Evolutionary conservation across 2,113 vertebrate genomes (phyloP), one percentile per base, ranked within the genome.

Genomic region (Clarias magur): DNA sequence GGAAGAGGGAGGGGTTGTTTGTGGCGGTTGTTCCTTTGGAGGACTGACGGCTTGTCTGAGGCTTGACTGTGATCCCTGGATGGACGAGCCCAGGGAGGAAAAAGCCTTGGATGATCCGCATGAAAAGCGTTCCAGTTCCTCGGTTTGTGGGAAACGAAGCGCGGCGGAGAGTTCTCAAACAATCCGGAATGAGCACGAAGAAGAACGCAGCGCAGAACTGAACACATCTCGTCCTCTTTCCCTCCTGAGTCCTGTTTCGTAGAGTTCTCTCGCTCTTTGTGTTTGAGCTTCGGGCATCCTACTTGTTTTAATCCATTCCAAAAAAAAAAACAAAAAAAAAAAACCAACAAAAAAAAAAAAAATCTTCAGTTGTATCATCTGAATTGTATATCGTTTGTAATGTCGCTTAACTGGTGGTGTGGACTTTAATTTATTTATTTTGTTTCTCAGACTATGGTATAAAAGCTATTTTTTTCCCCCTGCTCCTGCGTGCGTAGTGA

Each of bases 181-280:
- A 48, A 72, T 42, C 60, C 82, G 82, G 62, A 88, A 73, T 70
- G 53, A 48, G n/a, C 13, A 56, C 82, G 59, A 85, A 80, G 17
- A 88, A 53, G 89, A 89, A 90, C 86, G 88, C 90, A 87, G 91
- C 90, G 91, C 90, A 88, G 90, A 85, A 89, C 85, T 87, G 93
- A 89, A 93, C 94, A 93, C 93, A 93, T 94, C 93, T 88, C 86
- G 86, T 88, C 82, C 78, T 67, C 85, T 79, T 48, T 85, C 57
- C 65, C 86, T 88, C 85, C 56, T 53, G 82, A 60, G 68, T 80
- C 83, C 19, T 54, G 62, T 53, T 85, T 88, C 2, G 34, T 63
- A 72, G 70, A 60, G 79, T 81, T 87, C 68, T 89, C 73, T 86
- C 48, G 53, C 72, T 86, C 73, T 70, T 68, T 85, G 30, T 75